These are phyloP conservation scores for Druon quercuslanigerum DNA, from an alignment of 1,140 invertebrate species.

Conservation along the genomic window DNA sequence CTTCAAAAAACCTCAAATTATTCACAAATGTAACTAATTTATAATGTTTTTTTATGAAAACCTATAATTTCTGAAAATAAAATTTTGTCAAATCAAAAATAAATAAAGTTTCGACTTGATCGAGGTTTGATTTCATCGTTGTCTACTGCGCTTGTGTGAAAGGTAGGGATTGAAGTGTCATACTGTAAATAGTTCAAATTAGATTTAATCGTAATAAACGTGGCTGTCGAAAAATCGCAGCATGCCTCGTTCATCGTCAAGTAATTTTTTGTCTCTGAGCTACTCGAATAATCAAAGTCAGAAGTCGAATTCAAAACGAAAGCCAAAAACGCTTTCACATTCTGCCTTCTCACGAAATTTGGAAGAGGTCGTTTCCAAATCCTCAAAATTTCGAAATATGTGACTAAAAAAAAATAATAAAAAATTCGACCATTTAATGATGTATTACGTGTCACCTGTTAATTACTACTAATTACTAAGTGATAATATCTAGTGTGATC, in stretches of 20 bases:
- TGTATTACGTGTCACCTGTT: slow-evolving; percentile 1
- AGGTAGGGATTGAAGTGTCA: slow-evolving; percentile 59
- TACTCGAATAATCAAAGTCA: slow-evolving; percentile 19
- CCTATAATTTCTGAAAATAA: background rate
- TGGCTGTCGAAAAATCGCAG: slow-evolving; percentile 34
- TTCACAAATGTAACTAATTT: too few species aligned
- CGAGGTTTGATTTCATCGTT: slow-evolving; percentile 45
- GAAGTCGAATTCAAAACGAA: background rate
- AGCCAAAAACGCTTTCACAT: background rate
- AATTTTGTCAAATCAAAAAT: background rate
- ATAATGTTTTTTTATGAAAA: too few species aligned
- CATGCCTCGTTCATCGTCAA: slow-evolving; percentile 28
- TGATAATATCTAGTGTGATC: background rate
- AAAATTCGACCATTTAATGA: background rate
- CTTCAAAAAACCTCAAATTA: too few species aligned
- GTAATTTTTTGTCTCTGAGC: slow-evolving; percentile 14
- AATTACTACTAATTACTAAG: slow-evolving; percentile 2
- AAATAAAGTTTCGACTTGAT: slow-evolving; percentile 20
- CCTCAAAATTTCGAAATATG: background rate
- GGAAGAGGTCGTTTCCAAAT: slow-evolving; percentile 19
- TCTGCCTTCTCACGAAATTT: slow-evolving; percentile 10
- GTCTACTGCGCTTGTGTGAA: slow-evolving; percentile 58
- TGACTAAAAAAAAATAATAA: background rate
- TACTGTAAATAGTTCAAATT: slow-evolving; percentile 68
- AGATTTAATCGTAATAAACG: slow-evolving; percentile 56